Evolutionary conservation across 2,113 vertebrate species (phyloP).

Genomic region (Alaudala cheleensis): DNA sequence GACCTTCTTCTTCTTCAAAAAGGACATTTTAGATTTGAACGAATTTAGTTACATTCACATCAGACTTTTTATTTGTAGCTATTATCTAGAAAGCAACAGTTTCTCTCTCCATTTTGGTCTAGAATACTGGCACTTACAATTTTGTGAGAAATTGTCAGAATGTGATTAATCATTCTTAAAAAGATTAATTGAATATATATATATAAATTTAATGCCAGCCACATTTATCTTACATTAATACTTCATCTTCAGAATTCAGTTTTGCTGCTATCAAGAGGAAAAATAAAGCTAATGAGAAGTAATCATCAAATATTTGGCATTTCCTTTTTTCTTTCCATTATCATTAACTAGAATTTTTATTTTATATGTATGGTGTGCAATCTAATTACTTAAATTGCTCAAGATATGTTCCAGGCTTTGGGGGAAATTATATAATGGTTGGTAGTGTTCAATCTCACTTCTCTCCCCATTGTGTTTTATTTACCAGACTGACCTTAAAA

Average conservation of each 20-base stretch:
- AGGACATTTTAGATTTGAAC: not conserved
- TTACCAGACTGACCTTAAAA: not conserved
- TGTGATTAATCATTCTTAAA: not conserved
- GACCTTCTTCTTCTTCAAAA: not conserved
- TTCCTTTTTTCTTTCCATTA: constrained; percentile 20
- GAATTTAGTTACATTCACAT: not conserved
- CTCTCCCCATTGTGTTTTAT: not conserved
- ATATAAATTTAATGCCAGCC: not conserved
- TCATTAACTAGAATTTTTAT: constrained; percentile 1
- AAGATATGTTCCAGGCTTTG: not conserved
- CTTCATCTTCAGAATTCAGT: not conserved
- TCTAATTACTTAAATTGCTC: constrained; percentile 19
- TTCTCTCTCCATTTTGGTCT: not conserved
- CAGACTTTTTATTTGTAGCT: not conserved
- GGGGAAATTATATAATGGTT: not conserved
- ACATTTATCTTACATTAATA: not conserved
- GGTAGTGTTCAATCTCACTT: not conserved
- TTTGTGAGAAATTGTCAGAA: not conserved
- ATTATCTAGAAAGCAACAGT: not conserved
- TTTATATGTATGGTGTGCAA: not conserved
- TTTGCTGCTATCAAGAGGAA: not conserved
- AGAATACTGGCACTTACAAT: not conserved
- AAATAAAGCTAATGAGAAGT: not conserved
- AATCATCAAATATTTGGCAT: constrained; percentile 1
- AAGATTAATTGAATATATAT: not conserved